Evolutionary conservation across 2,888 invertebrate species (phyloP), one percentile per base, ranked within the genome.

Genomic region (Helobdella robusta): DNA sequence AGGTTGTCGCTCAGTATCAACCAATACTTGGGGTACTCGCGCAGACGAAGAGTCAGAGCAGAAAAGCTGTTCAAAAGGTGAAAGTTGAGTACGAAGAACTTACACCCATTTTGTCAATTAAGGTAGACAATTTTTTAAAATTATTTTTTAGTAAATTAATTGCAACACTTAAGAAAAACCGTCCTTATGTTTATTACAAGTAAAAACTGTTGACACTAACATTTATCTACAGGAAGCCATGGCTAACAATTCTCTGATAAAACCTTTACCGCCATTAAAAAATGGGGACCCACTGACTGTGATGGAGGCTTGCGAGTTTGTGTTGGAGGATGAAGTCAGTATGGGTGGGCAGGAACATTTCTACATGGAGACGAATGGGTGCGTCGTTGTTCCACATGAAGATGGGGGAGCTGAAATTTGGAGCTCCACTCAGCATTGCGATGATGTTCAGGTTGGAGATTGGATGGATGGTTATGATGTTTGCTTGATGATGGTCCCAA

Each of bases 331-430:
- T n/a, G 44, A 15, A 40, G 44, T 40, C 11, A 15, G 11, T 40
- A 87, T 89, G 74, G 91, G 91, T 15, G 91, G 90, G 0, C 94
- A 97, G 79, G 95, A 95, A 77, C 97, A 97, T 78, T 94, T 97
- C 79, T 97, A 95, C 79, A 81, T 97, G 73, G 97, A 97, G 80
- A 91, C 94, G 0, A 78, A 82, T 20, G 76, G 77, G 1, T 77
- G 79, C 54, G 69, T 83, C 3, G 82, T 76, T 0, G 75, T 81
- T n/a, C 83, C 83, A 0, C 89, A 89, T 77, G 81, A 80, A 64
- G 86, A 86, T 67, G 86, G 88, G 69, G 94, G 94, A 79, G 79
- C 94, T 67, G 91, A 92, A 76, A 79, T 95, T 61, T 86, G 87
- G 75, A 54, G 86, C 70, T 88, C 91, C 0, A 87, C 89, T 4